Conservation (phyloP, 64 coral and sea anemone species). For the Astreopora myriophthalma region DNA sequence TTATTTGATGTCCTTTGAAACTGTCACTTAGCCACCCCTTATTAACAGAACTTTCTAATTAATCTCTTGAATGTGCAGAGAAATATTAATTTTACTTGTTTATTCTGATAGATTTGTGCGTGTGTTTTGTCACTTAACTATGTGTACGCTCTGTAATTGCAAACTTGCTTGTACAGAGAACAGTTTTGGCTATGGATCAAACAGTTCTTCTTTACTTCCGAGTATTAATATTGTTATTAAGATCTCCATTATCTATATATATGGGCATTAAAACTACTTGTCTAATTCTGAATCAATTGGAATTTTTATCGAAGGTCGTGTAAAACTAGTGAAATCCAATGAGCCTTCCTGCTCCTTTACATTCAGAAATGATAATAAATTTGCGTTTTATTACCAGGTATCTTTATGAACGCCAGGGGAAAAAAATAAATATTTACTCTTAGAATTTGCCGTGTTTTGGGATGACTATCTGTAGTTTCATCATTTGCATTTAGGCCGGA, state of each 20-base stretch:
- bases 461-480: background rate
- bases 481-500: too few relatives aligned
- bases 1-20: background rate
- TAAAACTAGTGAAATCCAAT: too few relatives aligned
- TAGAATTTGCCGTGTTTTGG: background rate
- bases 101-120: background rate
- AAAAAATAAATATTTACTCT: background rate
- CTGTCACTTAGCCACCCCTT: background rate
- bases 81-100: background rate
- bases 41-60: background rate
- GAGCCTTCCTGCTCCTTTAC: too few relatives aligned
- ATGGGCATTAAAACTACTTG: too few relatives aligned
- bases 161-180: background rate
- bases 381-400: background rate
- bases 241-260: too few relatives aligned
- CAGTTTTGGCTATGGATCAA: too few relatives aligned
- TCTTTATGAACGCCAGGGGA: background rate
- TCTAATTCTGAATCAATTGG: too few relatives aligned
- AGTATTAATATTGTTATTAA: too few relatives aligned
- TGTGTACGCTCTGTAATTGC: too few relatives aligned
- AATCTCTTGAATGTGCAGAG: background rate
- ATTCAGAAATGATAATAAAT: background rate
- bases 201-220: background rate
- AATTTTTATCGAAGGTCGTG: too few relatives aligned
- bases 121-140: too few relatives aligned